phyloP scores from a whole-genome alignment of 30 jellyfish, hydroid and myxozoan genomes.

The Rhopilema esculentum region DNA sequence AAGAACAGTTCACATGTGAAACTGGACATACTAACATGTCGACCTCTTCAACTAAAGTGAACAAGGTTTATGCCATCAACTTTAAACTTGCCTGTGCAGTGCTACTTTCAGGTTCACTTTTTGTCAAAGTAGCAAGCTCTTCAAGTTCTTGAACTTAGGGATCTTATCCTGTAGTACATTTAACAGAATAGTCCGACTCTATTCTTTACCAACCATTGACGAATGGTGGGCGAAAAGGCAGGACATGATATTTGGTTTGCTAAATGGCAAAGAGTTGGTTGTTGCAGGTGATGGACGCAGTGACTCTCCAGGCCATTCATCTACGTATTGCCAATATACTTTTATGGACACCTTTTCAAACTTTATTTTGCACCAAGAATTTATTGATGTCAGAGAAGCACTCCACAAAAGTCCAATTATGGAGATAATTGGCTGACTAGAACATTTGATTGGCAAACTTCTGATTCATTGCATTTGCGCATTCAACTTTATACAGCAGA shows the following conservation, averaged over 20 bases:
- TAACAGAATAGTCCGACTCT: not conserved
- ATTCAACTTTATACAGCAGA: constrained; percentile 11
- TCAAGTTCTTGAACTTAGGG: constrained; percentile 7
- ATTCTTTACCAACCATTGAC: constrained; percentile 6
- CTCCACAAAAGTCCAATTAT: constrained; percentile 9
- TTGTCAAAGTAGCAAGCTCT: not conserved
- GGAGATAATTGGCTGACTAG: constrained; percentile 11
- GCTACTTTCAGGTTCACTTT: constrained; percentile 7
- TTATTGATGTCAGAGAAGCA: not conserved
- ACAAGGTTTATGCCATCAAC: no score
- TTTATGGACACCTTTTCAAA: not conserved
- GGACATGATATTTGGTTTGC: not conserved
- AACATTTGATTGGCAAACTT: not conserved
- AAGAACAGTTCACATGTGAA: no score
- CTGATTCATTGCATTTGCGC: not conserved
- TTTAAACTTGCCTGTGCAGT: no score
- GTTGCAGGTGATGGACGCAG: no score
- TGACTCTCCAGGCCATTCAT: constrained; percentile 18
- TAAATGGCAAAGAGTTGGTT: not conserved
- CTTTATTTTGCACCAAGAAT: not conserved
- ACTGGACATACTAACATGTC: no score
- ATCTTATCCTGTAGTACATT: not conserved
- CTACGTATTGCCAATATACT: not conserved
- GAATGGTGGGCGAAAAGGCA: constrained; percentile 10
- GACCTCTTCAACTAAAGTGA: no score